These are phyloP conservation scores for Venustaconcha ellipsiformis DNA, from an alignment of 1,140 invertebrate species.

Conservation along the genomic window DNA sequence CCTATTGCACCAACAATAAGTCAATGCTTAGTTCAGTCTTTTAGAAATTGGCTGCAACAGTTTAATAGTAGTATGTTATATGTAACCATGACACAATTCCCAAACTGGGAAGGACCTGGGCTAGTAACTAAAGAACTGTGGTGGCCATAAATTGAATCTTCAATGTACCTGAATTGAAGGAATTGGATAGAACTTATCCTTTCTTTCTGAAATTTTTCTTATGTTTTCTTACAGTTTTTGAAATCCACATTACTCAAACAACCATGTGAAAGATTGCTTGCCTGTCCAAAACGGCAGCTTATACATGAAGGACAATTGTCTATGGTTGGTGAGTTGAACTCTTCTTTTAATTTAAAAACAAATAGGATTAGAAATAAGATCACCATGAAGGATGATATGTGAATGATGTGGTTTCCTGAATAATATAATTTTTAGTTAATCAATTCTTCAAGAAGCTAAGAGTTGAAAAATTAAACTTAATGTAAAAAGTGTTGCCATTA, in stretches of 20 bases:
- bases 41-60: no score
- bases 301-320: conserved; percentile 76
- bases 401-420: neutral
- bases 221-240: conserved; percentile 69
- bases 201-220: conserved; percentile 8
- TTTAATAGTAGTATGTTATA: neutral
- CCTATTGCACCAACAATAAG: no score
- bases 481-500: no score
- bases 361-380: neutral
- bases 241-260: conserved; percentile 74
- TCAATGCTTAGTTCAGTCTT: no score
- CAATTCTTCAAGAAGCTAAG: no score
- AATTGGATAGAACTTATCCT: neutral
- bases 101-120: neutral
- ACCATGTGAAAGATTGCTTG: conserved; percentile 79
- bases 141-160: neutral
- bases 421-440: no score
- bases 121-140: neutral
- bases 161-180: neutral
- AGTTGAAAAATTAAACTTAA: no score
- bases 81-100: no score
- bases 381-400: neutral
- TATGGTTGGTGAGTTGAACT: conserved; percentile 71
- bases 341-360: neutral
- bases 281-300: conserved; percentile 76